Base-by-base conservation (phyloP, 2,888 invertebrate species). In the Trachelus troglodyta region DNA sequence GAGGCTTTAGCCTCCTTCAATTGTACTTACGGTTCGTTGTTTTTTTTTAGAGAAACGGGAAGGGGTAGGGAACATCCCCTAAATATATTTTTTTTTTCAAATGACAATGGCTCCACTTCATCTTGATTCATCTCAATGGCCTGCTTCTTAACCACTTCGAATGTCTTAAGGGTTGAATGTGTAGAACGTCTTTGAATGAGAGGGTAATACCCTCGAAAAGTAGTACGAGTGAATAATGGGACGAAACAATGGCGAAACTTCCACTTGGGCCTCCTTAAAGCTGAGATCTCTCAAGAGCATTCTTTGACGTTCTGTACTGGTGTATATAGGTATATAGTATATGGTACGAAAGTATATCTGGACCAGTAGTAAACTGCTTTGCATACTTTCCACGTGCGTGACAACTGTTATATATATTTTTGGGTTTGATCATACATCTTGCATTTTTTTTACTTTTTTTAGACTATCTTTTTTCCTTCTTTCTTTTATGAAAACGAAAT, bases 201-300 rank as follows among this genome's bases (percentile, higher is more conserved):
- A 30, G 74, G 74, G 79, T 81, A 81, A 81, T 80, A 81, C 83
- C 80, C 85, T 83, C 79, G 83, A 85, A 86, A 87, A 87, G 83
- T 87, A 85, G 87, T 81, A 82, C 87, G 81, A 87, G 87, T 85
- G 87, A 86, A 86, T 86, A 87, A 87, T 87, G 82, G 85, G 80
- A 76, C 79, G 81, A 85, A 86, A 87, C 88, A 87, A 87, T 85
- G 85, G 83, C 82, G 83, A 77, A 74, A 76, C 40, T 40, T 40
- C 40, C 40, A 15, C 69, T 30, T 3, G 69, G 31, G 69, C 31
- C 69, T 69, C 69, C 30, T 69, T 69, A 33, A 69, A 23, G 69
- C 69, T 69, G 30, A 78, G 74, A 78, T 82, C 76, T 75, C 77
- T 77, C 77, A 79, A 79, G 79, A 79, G 81, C 77, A 79, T 86